These are phyloP conservation scores for Eurois occulta DNA, from an alignment of 2,888 invertebrate genomes.

Conservation along the genomic window DNA sequence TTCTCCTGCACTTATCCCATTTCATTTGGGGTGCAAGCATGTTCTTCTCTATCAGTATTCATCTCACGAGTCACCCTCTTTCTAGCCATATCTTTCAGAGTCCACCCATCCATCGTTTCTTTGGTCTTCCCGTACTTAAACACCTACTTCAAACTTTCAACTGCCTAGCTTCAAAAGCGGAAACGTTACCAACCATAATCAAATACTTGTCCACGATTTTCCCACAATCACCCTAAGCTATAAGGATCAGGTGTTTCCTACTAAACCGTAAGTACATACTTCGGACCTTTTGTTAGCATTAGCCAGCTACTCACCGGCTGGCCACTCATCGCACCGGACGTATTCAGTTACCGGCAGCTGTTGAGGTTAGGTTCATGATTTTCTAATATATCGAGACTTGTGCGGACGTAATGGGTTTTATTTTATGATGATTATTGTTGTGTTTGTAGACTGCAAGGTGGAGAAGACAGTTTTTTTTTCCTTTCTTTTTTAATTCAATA, in stretches of 20 bases:
- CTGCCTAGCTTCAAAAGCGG: constrained; percentile 28
- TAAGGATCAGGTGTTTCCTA: constrained; percentile 64
- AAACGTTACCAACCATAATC: constrained; percentile 33
- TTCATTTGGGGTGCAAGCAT: neutral
- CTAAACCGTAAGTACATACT: constrained; percentile 42
- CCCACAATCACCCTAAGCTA: constrained; percentile 55
- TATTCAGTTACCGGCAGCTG: constrained; percentile 68
- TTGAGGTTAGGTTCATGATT: constrained; percentile 44
- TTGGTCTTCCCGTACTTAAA: neutral
- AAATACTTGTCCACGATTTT: constrained; percentile 44
- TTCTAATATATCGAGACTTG: constrained; percentile 45
- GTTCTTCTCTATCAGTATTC: neutral
- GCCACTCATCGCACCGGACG: constrained; percentile 66
- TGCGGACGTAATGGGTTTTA: constrained; percentile 7
- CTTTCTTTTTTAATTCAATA: neutral
- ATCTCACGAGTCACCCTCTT: neutral
- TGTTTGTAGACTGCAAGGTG: constrained; percentile 4
- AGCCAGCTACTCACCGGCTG: constrained; percentile 54
- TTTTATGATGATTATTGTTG: constrained; percentile 1
- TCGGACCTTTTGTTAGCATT: constrained; percentile 64
- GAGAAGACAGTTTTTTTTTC: neutral
- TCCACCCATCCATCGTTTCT: neutral
- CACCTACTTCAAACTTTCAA: no score
- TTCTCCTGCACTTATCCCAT: neutral
- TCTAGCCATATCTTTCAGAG: neutral